Conservation (phyloP, 1,140 invertebrate species). For the Pseudomyrmex flavicornis region DNA sequence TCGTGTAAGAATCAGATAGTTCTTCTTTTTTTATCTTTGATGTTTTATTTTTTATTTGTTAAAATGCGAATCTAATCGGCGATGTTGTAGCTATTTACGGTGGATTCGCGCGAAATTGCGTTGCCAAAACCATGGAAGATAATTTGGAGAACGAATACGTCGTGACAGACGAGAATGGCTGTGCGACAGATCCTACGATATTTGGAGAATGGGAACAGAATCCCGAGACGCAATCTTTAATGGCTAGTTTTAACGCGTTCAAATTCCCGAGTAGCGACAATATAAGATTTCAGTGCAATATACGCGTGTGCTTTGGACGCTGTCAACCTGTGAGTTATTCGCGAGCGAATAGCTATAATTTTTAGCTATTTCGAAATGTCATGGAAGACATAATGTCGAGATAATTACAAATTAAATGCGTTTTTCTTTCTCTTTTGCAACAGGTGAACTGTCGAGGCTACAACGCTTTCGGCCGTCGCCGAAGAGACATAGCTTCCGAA, state of each 20-base stretch:
- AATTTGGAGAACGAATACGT: constrained; percentile 95
- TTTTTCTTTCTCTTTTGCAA: constrained; percentile 49
- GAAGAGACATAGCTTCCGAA: constrained; percentile 88
- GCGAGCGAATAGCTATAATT: background rate
- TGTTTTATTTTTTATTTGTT: background rate
- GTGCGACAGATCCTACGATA: constrained; percentile 95
- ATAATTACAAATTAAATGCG: constrained; percentile 5
- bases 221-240: constrained; percentile 91
- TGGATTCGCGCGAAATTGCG: constrained; percentile 96
- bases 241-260: constrained; percentile 96
- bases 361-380: background rate
- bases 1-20: constrained; percentile 87
- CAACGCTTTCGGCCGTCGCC: constrained; percentile 94
- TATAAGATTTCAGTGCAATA: constrained; percentile 98
- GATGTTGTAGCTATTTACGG: constrained; percentile 92
- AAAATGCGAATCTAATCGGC: background rate
- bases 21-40: background rate
- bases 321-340: constrained; percentile 93
- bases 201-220: constrained; percentile 97
- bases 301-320: constrained; percentile 97
- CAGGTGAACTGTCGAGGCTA: constrained; percentile 96
- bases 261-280: constrained; percentile 98
- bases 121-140: constrained; percentile 96
- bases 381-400: background rate
- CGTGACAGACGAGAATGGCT: constrained; percentile 97